A percentile compares a stretch with the other conserved stretches of the same genome.
Evolutionary conservation across 2,113 vertebrate species (phyloP).

Genomic region (Eulemur macaco): DNA sequence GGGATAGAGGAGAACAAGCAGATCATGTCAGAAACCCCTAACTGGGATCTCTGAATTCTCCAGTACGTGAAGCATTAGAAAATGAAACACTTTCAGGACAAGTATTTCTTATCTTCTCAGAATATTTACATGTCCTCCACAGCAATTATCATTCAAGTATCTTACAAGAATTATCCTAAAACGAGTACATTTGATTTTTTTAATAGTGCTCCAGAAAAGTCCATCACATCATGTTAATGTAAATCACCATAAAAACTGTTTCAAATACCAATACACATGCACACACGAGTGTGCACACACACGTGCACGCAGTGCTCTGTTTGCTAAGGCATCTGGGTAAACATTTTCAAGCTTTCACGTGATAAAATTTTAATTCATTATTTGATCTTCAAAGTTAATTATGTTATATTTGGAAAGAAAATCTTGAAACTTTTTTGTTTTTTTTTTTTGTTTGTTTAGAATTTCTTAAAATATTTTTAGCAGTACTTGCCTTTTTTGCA

Average conservation of each 20-base stretch:
- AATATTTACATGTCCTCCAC: background rate
- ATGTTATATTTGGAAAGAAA: background rate
- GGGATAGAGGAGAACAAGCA: background rate
- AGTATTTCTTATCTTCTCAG: background rate
- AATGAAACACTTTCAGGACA: background rate
- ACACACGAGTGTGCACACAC: rapidly evolving
- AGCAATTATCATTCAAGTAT: background rate
- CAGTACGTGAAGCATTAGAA: background rate
- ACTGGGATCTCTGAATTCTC: background rate
- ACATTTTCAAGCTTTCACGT: background rate
- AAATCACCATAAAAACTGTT: background rate
- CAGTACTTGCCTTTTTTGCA: conserved; percentile 93
- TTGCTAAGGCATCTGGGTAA: background rate
- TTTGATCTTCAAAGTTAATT: background rate
- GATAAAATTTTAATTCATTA: conserved; percentile 10
- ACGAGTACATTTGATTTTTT: background rate
- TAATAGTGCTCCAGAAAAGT: background rate
- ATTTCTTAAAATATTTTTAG: background rate
- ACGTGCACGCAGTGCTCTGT: background rate
- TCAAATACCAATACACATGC: background rate
- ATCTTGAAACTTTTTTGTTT: background rate
- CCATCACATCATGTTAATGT: background rate
- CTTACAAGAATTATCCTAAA: background rate
- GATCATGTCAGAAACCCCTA: background rate
- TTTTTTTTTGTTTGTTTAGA: too few relatives aligned